A percentile compares a stretch with the other conserved stretches of the same genome.
Evolutionary conservation across 2,888 invertebrate genomes (phyloP).

Genomic region (Rhingia rostrata): DNA sequence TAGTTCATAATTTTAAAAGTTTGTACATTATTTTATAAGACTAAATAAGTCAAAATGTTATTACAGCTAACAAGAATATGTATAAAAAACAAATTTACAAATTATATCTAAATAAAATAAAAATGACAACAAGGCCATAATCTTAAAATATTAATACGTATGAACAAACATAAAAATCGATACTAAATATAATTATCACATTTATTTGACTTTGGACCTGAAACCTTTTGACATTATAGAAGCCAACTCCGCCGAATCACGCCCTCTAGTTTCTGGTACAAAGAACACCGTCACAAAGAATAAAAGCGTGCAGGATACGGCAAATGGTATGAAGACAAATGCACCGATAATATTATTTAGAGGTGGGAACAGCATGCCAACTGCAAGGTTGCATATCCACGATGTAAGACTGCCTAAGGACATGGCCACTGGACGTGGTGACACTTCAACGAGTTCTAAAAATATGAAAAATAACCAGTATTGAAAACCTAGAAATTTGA

Average conservation of each 20-base stretch:
- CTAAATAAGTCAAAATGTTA: background rate
- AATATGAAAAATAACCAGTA: slow-evolving; percentile 70
- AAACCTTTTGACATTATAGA: slow-evolving; percentile 84
- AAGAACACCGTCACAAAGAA: slow-evolving; percentile 77
- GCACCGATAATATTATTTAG: slow-evolving; percentile 86
- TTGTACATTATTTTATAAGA: slow-evolving; percentile 38
- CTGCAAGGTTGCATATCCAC: slow-evolving; percentile 93
- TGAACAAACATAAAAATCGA: background rate
- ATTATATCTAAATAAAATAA: slow-evolving; percentile 1
- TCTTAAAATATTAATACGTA: slow-evolving; percentile 11
- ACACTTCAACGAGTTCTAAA: slow-evolving; percentile 90
- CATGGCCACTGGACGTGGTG: slow-evolving; percentile 92
- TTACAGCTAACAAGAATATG: background rate
- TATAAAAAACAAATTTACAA: slow-evolving; percentile 27
- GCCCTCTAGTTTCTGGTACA: slow-evolving; percentile 79
- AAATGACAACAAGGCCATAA: slow-evolving; percentile 7
- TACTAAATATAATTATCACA: background rate
- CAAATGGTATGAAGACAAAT: slow-evolving; percentile 90
- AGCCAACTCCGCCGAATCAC: slow-evolving; percentile 77
- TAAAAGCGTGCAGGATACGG: slow-evolving; percentile 79
- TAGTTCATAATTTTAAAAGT: slow-evolving; percentile 8
- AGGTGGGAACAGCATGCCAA: slow-evolving; percentile 90
- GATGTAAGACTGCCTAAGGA: slow-evolving; percentile 92
- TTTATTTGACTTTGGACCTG: slow-evolving; percentile 81
- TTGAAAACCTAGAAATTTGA: background rate